phyloP scores from a whole-genome alignment of 2,797 vertebrate genomes.

The Chanos chanos region DNA sequence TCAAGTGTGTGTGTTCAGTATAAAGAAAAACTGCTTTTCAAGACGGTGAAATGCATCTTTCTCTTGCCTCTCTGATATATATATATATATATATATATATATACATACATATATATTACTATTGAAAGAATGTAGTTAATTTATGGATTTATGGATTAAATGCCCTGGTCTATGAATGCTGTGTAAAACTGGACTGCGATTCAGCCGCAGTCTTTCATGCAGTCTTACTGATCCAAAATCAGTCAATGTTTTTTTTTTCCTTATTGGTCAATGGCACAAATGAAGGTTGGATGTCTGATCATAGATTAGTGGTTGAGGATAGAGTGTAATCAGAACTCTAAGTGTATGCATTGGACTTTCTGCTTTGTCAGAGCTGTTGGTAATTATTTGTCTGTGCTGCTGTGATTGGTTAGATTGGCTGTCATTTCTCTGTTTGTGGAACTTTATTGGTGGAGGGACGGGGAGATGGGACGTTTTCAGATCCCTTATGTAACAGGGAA shows the following conservation, averaged over 20 bases:
- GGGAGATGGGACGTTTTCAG: too few species aligned
- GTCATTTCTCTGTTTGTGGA: too few species aligned
- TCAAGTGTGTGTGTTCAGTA: constrained; percentile 7
- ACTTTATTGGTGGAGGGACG: too few species aligned
- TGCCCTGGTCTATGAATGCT: background rate
- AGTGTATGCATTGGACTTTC: too few species aligned
- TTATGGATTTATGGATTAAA: too few species aligned
- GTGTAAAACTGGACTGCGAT: background rate
- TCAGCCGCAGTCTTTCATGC: background rate
- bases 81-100: constrained; percentile 4
- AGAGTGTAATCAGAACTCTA: background rate
- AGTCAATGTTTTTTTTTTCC: background rate
- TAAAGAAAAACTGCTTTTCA: constrained; percentile 14
- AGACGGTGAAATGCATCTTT: background rate
- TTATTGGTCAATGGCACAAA: background rate
- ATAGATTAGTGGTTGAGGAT: background rate
- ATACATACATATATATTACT: background rate
- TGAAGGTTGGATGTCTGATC: background rate
- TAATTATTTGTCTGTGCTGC: too few species aligned
- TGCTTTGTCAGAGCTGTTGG: too few species aligned
- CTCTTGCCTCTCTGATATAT: constrained; percentile 5
- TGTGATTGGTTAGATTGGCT: too few species aligned
- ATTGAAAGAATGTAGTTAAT: too few species aligned
- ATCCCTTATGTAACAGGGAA: too few species aligned
- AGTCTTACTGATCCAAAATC: constrained; percentile 3